Conservation (phyloP, 2,888 invertebrate species). For the Callinectes sapidus region DNA sequence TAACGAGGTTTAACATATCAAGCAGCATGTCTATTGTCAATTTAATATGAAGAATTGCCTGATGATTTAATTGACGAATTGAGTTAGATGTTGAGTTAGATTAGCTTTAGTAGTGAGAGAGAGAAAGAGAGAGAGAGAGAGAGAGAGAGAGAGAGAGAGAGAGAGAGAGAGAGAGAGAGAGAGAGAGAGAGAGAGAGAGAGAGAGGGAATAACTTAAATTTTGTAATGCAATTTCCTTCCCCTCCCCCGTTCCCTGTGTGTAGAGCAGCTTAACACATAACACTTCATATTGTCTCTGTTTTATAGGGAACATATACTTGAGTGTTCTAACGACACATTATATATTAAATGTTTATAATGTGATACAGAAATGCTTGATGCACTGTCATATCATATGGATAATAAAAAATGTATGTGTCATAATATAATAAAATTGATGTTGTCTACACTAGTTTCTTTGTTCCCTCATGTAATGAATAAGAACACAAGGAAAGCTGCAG, state of each 20-base stretch:
- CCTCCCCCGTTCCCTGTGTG: conserved; percentile 11
- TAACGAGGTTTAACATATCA: conserved; percentile 29
- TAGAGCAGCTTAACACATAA: conserved; percentile 10
- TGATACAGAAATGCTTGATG: conserved; percentile 24
- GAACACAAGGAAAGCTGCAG: no score
- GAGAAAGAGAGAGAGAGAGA: neutral
- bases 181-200: neutral
- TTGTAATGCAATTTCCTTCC: neutral
- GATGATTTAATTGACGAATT: neutral
- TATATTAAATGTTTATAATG: conserved; percentile 35
- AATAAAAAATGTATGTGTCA: neutral
- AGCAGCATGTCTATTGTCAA: neutral
- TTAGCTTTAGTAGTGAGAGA: neutral
- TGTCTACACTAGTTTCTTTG: neutral
- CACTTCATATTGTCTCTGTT: conserved; percentile 37
- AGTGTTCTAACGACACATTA: conserved; percentile 30
- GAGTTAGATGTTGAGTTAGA: no score
- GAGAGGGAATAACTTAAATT: neutral
- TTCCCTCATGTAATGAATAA: neutral
- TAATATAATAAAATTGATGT: conserved; percentile 34
- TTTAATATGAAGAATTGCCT: neutral
- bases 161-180: neutral
- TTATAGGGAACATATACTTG: conserved; percentile 34
- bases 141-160: no score
- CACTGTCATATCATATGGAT: conserved; percentile 9